These are phyloP conservation scores for Oenanthe melanoleuca DNA, from an alignment of 2,113 vertebrate species.

Conservation along the genomic window DNA sequence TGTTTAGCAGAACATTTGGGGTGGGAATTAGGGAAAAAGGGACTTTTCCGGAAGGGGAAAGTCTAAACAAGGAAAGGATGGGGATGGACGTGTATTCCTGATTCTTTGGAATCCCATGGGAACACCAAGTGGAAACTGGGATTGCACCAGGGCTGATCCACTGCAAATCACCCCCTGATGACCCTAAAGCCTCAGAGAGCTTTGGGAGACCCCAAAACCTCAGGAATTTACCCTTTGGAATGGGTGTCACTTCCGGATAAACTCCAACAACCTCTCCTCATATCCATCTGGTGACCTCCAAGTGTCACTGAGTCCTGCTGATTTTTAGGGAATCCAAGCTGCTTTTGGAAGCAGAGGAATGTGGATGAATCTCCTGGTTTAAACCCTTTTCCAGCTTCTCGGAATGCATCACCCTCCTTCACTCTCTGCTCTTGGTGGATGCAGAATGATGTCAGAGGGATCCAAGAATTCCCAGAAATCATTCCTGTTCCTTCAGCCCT, in stretches of 20 bases:
- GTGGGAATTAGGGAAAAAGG: background rate
- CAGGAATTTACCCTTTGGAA: background rate
- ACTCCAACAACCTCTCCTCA: fast-evolving
- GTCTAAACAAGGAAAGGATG: background rate
- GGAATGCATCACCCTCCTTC: fast-evolving
- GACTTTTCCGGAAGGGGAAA: background rate
- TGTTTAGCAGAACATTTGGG: background rate
- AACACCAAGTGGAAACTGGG: background rate
- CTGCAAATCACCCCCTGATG: background rate
- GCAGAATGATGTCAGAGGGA: fast-evolving
- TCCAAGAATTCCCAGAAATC: background rate
- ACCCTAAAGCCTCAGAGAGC: fast-evolving
- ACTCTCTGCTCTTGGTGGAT: fast-evolving
- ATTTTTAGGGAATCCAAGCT: background rate
- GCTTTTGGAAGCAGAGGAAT: background rate
- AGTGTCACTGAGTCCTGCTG: fast-evolving
- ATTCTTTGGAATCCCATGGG: background rate
- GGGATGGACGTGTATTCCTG: fast-evolving
- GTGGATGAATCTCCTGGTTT: fast-evolving
- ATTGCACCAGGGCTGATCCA: fast-evolving
- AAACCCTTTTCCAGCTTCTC: background rate
- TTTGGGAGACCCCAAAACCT: background rate
- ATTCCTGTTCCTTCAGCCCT: background rate
- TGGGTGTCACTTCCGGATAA: fast-evolving
- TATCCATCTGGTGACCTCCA: background rate